Evolutionary conservation across 23 tunicate genomes (phyloP), one percentile per base, ranked within the genome.

Genomic region (Ciona savignyi): DNA sequence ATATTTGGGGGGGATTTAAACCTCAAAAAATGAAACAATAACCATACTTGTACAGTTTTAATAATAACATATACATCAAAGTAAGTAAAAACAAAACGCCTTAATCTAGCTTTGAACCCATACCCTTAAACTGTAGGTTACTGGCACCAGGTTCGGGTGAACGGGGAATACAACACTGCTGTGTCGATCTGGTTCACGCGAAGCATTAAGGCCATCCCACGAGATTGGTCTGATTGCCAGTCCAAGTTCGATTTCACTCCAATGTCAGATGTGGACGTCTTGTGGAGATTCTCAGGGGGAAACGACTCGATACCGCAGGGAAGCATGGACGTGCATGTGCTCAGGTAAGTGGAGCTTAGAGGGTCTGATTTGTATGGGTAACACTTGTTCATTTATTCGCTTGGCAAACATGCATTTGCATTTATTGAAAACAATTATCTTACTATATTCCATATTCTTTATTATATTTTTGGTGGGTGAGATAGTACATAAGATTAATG

Each of bases 111-210:
- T n/a, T n/a, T n/a, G n/a, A n/a, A n/a, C n/a, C n/a, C n/a, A n/a
- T n/a, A n/a, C n/a, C n/a, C n/a, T n/a, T n/a, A n/a, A n/a, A n/a
- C n/a, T n/a, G n/a, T 4, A 83, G 88, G 88, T 60, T 83, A 71
- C 30, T 83, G 88, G 88, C 88, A 83, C 35, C 88, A 83, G 32
- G 88, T 83, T 32, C 32, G 81, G 27, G 88, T 83, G 23, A 83
- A 75, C 29, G 88, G 88, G 4, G 76, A 75, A 75, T 83, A 71
- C 81, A 83, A 83, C 76, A 73, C 78, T 11, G 88, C 88, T 35
- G 81, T 69, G 30, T 83, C 88, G n/a, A 75, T 83, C 56, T 83
- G 88, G 88, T 83, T 83, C 29, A 68, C 72, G 22, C 42, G 81
- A 21, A 32, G 75, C 60, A 49, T 75, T 21, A 34, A 66, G 26